Percentiles rank a stretch among this genome's conserved stretches.
Evolutionary conservation across 2,888 invertebrate genomes (phyloP).

Genomic region (Calameuta idolon): DNA sequence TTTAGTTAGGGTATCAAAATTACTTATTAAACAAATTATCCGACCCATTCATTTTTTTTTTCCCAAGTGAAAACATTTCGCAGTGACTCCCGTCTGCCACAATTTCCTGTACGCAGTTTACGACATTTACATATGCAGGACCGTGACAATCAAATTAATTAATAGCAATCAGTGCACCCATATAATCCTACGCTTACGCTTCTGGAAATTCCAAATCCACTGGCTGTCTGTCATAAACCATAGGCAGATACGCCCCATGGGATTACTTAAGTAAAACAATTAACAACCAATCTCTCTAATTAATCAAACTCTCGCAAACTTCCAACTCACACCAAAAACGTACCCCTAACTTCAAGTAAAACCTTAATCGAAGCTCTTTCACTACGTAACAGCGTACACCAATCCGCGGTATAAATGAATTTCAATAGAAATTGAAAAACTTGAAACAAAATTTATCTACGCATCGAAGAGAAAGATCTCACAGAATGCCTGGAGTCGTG

Average conservation of each 20-base stretch:
- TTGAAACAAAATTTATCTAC: neutral
- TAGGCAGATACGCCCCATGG: neutral
- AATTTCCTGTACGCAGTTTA: neutral
- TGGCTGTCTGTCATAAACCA: neutral
- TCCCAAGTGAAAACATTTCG: neutral
- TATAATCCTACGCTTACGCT: conserved; percentile 30
- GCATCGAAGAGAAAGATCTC: neutral
- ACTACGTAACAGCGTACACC: neutral
- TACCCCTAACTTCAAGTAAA: neutral
- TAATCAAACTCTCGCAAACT: neutral
- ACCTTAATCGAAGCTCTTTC: neutral
- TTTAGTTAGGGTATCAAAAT: neutral
- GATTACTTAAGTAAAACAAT: neutral
- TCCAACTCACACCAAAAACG: neutral
- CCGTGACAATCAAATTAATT: conserved; percentile 40
- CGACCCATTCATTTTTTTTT: neutral
- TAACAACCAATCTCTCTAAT: conserved; percentile 3
- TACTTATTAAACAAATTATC: neutral
- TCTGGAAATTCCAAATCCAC: conserved; percentile 17
- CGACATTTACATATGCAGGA: conserved; percentile 10
- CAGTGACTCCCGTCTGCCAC: neutral
- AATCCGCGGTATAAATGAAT: neutral
- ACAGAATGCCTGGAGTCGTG: neutral
- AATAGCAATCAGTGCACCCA: conserved; percentile 36
- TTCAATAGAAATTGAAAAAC: neutral